Evolutionary conservation across 2,113 vertebrate genomes (phyloP).

Genomic region (Atractosteus spatula): DNA sequence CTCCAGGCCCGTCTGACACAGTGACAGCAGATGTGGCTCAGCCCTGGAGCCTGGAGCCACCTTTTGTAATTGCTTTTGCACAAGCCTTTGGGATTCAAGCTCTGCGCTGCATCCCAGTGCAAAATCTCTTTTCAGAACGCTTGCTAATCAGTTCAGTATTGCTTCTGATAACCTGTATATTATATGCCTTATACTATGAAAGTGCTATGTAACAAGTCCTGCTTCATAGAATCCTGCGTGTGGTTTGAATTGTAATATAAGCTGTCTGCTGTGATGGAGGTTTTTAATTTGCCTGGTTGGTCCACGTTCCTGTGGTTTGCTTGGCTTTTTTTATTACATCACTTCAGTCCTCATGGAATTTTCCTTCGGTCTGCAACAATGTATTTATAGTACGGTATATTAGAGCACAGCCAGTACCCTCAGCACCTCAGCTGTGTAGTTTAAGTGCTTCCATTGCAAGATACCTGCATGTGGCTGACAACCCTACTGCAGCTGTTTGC

Average conservation of each 20-base stretch:
- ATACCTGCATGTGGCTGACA: slow-evolving; percentile 12
- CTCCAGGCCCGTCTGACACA: too few species aligned
- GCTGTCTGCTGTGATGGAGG: neutral
- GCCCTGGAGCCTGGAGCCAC: too few species aligned
- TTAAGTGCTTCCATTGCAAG: neutral
- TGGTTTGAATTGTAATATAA: slow-evolving; percentile 10
- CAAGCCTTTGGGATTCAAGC: neutral
- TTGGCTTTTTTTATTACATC: slow-evolving; percentile 2
- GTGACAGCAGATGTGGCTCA: too few species aligned
- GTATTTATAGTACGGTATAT: neutral
- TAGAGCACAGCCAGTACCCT: neutral
- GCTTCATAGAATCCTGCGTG: neutral
- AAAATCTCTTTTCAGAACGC: neutral
- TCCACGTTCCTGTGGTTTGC: neutral
- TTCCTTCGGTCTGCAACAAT: slow-evolving; percentile 9
- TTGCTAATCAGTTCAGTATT: neutral
- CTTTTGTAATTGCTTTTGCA: neutral
- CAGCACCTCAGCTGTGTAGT: too few species aligned
- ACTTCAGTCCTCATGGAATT: slow-evolving; percentile 15
- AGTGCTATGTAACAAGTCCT: slow-evolving; percentile 24
- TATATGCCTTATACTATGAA: neutral
- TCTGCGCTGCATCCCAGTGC: neutral
- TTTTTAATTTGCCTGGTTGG: slow-evolving; percentile 1
- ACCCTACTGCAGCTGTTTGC: neutral
- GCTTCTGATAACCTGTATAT: neutral